These are phyloP conservation scores for Drosophila lacteicornis DNA, from an alignment of 1,140 invertebrate species.

Conservation along the genomic window DNA sequence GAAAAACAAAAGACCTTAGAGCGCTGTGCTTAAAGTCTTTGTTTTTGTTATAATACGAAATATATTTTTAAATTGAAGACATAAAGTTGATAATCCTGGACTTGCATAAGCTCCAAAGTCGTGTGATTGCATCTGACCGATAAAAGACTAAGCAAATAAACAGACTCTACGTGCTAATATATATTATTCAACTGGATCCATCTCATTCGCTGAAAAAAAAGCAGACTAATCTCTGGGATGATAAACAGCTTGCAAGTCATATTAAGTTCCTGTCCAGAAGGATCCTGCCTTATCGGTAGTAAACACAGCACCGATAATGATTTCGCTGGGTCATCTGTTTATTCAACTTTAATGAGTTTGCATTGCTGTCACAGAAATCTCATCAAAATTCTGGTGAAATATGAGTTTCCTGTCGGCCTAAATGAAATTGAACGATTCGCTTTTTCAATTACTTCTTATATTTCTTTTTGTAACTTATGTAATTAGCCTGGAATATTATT, in stretches of 20 bases:
- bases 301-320: constrained; percentile 20
- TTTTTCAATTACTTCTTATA: background rate
- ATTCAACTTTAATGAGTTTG: constrained; percentile 44
- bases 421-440: background rate
- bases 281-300: constrained; percentile 36
- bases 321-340: constrained; percentile 35
- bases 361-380: constrained; percentile 30
- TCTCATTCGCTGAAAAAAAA: background rate
- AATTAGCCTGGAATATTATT: too few relatives aligned
- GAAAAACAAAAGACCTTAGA: background rate
- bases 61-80: background rate
- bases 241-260: constrained; percentile 52
- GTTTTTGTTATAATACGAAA: background rate
- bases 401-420: too few relatives aligned
- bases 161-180: background rate
- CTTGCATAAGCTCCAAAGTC: background rate
- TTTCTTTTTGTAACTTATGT: too few relatives aligned
- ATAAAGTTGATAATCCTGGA: constrained; percentile 3
- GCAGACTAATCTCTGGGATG: constrained; percentile 27
- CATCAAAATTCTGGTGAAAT: constrained; percentile 22
- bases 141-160: constrained; percentile 3
- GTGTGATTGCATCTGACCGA: constrained; percentile 1
- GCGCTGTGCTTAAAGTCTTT: background rate
- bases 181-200: constrained; percentile 4
- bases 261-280: constrained; percentile 34